Conservation (phyloP, 1,140 invertebrate species). For the Amphibalanus amphitrite region DNA sequence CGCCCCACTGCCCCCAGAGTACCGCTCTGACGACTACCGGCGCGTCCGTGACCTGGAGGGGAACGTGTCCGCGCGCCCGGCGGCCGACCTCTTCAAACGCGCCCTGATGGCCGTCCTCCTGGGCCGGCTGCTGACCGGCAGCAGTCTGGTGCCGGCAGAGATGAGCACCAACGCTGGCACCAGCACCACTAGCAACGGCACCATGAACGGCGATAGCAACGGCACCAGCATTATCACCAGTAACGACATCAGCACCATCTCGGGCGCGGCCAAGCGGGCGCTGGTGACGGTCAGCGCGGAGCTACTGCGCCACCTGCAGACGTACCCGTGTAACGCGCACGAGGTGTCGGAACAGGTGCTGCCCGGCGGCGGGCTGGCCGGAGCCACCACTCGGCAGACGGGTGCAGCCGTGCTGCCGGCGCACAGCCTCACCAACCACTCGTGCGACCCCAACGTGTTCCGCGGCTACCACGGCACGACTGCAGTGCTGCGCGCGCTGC, state of each 20-base stretch:
- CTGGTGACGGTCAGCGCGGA: conserved; percentile 24
- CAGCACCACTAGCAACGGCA: too few species aligned
- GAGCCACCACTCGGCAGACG: not conserved
- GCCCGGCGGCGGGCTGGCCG: not conserved
- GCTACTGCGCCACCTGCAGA: conserved; percentile 52
- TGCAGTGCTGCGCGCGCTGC: conserved; percentile 28
- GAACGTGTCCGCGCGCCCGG: conserved; percentile 45
- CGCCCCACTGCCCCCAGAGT: not conserved
- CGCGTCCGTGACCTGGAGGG: conserved; percentile 33
- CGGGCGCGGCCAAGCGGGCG: conserved; percentile 8
- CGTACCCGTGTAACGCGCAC: conserved; percentile 65
- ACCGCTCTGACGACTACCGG: conserved; percentile 1
- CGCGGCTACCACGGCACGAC: conserved; percentile 26
- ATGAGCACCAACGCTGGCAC: conserved; percentile 10
- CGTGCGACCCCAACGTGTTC: conserved; percentile 68
- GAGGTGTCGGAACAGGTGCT: conserved; percentile 37
- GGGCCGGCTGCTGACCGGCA: conserved; percentile 42
- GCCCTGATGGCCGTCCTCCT: conserved; percentile 46
- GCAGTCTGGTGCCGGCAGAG: conserved; percentile 19
- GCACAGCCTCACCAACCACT: conserved; percentile 71
- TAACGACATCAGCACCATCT: conserved; percentile 8
- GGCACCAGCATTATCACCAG: too few species aligned
- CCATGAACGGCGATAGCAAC: too few species aligned
- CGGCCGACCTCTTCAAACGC: conserved; percentile 56
- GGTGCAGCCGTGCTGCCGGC: conserved; percentile 52